Conservation (phyloP, 2,888 invertebrate genomes). For the Limnephilus auricula region DNA sequence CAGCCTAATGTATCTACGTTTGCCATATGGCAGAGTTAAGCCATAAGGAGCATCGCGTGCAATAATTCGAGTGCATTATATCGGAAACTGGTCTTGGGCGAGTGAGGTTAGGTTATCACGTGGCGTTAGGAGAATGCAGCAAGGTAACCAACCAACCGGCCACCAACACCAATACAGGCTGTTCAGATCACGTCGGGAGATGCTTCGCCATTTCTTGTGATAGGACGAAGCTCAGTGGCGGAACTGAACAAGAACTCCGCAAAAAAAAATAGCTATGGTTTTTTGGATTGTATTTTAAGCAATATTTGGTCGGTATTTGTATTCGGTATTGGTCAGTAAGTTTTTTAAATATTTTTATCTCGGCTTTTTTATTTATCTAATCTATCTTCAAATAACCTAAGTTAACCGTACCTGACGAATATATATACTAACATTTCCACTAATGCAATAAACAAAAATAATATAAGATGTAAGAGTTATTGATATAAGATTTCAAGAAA, state of each 20-base stretch:
- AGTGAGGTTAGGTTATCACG: slow-evolving; percentile 25
- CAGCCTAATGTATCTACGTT: not conserved
- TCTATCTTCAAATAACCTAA: not conserved
- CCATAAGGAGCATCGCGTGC: slow-evolving; percentile 31
- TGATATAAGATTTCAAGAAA: not conserved
- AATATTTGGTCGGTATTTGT: not conserved
- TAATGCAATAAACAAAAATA: too few relatives aligned
- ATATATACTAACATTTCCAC: not conserved
- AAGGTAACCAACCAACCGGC: not conserved
- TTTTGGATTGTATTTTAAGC: not conserved
- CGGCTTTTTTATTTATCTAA: not conserved
- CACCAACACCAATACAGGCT: not conserved
- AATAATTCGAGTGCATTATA: slow-evolving; percentile 31
- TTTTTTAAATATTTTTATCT: too few relatives aligned
- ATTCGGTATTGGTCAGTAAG: not conserved
- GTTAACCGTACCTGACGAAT: not conserved
- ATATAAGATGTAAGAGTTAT: too few relatives aligned
- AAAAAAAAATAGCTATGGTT: not conserved
- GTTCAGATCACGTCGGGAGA: slow-evolving; percentile 9
- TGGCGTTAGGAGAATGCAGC: slow-evolving; percentile 12
- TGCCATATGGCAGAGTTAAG: slow-evolving; percentile 12
- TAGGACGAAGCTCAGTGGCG: slow-evolving; percentile 16
- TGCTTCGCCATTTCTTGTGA: not conserved
- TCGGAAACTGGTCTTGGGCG: slow-evolving; percentile 12
- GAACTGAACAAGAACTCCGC: not conserved